Conservation (phyloP, 2,888 invertebrate species). For the Barypeithes pellucidus region DNA sequence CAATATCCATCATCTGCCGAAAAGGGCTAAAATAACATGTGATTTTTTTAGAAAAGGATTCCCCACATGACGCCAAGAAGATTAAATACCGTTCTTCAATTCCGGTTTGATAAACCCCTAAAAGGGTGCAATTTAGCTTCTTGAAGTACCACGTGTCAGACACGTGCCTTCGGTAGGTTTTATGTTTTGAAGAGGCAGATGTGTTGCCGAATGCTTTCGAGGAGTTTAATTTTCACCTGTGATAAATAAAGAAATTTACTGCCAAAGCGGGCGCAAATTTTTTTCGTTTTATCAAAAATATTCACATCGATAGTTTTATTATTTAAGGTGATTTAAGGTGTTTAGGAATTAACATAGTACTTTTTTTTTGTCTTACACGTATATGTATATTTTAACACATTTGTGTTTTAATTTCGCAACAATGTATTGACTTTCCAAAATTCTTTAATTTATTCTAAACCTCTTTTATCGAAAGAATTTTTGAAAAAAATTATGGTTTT, state of each 20-base stretch:
- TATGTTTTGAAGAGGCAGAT: constrained; percentile 29
- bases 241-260: neutral
- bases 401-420: too few species aligned
- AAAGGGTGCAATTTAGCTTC: constrained; percentile 42
- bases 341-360: too few species aligned
- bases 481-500: too few species aligned
- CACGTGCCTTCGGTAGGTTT: constrained; percentile 13
- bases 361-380: too few species aligned
- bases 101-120: constrained; percentile 34
- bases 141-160: constrained; percentile 30
- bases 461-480: too few species aligned
- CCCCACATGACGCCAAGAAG: constrained; percentile 40
- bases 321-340: too few species aligned
- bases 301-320: too few species aligned
- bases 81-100: constrained; percentile 39
- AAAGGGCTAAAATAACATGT: constrained; percentile 30
- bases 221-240: constrained; percentile 29
- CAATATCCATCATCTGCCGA: constrained; percentile 37
- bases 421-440: too few species aligned
- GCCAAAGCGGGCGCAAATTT: too few species aligned
- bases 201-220: constrained; percentile 11
- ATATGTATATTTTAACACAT: too few species aligned
- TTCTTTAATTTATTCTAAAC: too few species aligned
- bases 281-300: too few species aligned
- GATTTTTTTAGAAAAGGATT: constrained; percentile 31